These are phyloP conservation scores for Liolophura sinensis DNA, from an alignment of 1,140 invertebrate species.

Conservation along the genomic window DNA sequence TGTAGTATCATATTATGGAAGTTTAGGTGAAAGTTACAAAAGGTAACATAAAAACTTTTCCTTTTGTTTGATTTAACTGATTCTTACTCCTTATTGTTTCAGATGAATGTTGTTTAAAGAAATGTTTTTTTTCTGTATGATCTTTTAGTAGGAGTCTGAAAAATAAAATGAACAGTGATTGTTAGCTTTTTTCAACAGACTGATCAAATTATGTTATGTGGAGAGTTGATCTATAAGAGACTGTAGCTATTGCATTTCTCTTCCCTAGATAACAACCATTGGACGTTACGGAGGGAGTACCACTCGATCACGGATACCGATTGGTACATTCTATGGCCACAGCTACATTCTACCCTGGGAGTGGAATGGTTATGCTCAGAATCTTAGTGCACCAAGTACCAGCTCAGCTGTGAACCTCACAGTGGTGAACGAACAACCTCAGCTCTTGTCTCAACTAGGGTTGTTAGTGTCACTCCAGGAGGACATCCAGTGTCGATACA, in stretches of 20 bases:
- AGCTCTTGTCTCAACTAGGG: constrained; percentile 46
- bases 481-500: constrained; percentile 82
- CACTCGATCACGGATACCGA: constrained; percentile 83
- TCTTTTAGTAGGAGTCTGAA: no score
- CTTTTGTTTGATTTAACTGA: no score
- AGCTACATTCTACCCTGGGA: constrained; percentile 75
- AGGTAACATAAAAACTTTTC: no score
- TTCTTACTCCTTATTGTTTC: no score
- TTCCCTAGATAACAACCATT: constrained; percentile 67
- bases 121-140: no score
- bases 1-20: no score
- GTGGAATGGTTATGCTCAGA: constrained; percentile 49
- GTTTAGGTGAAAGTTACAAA: no score
- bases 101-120: no score
- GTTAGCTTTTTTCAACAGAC: neutral
- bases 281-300: constrained; percentile 88
- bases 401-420: neutral
- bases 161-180: no score
- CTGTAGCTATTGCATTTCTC: constrained; percentile 4
- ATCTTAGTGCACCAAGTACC: constrained; percentile 8
- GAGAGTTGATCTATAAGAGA: constrained; percentile 1
- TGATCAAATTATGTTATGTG: neutral
- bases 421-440: constrained; percentile 22
- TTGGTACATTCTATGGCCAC: constrained; percentile 92
- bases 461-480: constrained; percentile 67